A percentile compares a stretch with the other conserved stretches of the same genome.
These are phyloP conservation scores for Cydia pomonella DNA, from an alignment of 1,140 invertebrate species.

Conservation along the genomic window DNA sequence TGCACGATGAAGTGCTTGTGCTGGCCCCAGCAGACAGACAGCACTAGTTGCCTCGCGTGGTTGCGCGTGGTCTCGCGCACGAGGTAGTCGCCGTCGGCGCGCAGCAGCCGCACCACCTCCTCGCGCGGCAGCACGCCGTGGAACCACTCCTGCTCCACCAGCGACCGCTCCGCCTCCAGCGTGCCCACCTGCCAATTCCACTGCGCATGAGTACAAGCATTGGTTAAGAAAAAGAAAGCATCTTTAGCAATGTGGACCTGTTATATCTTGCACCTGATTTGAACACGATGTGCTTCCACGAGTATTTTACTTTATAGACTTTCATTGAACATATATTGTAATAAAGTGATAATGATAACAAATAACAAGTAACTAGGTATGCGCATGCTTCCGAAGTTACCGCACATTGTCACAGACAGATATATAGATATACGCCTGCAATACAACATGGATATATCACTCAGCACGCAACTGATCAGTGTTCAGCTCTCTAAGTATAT, in stretches of 20 bases:
- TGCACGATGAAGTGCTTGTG: constrained; percentile 99
- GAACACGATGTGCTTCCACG: not conserved
- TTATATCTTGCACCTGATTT: not conserved
- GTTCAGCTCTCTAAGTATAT: not conserved
- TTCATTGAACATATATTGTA: too few species aligned
- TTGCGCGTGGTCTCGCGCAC: constrained; percentile 97
- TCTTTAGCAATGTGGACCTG: too few species aligned
- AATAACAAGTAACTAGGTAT: not conserved
- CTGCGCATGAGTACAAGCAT: not conserved
- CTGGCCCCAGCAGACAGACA: constrained; percentile 97
- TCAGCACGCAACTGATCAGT: not conserved
- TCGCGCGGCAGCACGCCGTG: constrained; percentile 97
- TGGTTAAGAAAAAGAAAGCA: not conserved
- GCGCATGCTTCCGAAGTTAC: not conserved
- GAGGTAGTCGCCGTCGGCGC: constrained; percentile 95
- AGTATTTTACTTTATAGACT: too few species aligned
- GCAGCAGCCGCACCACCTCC: constrained; percentile 95
- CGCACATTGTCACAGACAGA: not conserved
- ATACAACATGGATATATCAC: not conserved
- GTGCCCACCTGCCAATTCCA: constrained; percentile 60
- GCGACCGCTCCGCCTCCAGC: constrained; percentile 77
- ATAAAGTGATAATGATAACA: too few species aligned
- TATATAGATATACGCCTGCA: not conserved
- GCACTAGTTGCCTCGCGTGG: constrained; percentile 94
- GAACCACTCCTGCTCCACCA: constrained; percentile 97